Base-by-base conservation (phyloP, 2,888 invertebrate species). In the Entomobrya proxima region DNA sequence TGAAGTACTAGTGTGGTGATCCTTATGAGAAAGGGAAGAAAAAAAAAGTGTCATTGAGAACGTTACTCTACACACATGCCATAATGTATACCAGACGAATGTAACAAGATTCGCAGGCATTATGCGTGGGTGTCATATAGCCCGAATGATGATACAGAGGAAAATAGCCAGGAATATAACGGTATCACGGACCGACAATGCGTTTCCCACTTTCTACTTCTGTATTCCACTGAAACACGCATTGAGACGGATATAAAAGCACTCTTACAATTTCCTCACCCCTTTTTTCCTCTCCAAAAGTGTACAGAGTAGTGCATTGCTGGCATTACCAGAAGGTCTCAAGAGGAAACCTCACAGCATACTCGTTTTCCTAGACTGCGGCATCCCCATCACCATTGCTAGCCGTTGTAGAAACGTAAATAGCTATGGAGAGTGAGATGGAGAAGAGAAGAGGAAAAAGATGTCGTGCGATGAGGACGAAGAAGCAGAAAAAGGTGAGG, bases 71-170 rank as follows among this genome's bases (percentile, higher is more conserved):
- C n/a, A 18, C 21, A 52, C n/a, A 3, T n/a, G 52, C 18, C 11
- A 67, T 21, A 35, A 5, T 18, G 18, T 35, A 7, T 18, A 18
- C 32, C n/a, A n/a, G n/a, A n/a, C n/a, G n/a, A n/a, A n/a, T n/a
- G n/a, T n/a, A n/a, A 2, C 6, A 64, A 18, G 64, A 27, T 4
- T 27, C 1, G 30, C 21, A 30, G 11, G 32, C n/a, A 67, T 6
- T 72, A 18, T 74, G 74, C 74, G 74, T 74, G 50, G 74, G 74
- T 74, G 74, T 50, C 74, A 74, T 74, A 47, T 74, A 74, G 15
- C 32, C 32, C 30, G 30, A 30, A 47, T 18, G 3, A 2, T 37
- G 67, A 67, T 67, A 35, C 32, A 2, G 30, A 30, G 61, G 18
- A 30, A 61, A n/a, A n/a, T n/a, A n/a, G n/a, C n/a, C n/a, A n/a